Evolutionary conservation across 2,113 vertebrate species (phyloP), one percentile per base, ranked within the genome.

Genomic region (Pachycephala philippinensis): DNA sequence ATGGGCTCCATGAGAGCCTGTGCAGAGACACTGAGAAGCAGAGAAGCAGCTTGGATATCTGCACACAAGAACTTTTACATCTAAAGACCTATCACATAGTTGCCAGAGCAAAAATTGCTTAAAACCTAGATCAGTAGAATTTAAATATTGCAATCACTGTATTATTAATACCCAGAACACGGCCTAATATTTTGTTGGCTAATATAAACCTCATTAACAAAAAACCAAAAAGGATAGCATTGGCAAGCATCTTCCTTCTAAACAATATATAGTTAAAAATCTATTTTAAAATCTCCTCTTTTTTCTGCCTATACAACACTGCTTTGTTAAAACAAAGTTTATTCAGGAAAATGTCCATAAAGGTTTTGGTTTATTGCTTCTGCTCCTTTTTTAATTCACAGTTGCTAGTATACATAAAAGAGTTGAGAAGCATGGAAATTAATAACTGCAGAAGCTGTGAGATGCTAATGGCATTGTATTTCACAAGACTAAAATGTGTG

Each of bases 391-490:
- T 37, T 78, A 95, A 93, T 90, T 72, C 89, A 80, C 50, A 30
- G 85, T 87, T 61, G 23, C 89, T 82, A 95, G 30, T n/a, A 45
- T 35, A 85, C 5, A 81, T 64, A 69, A 92, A 88, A 76, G 45
- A 75, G 28, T 24, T 83, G 30, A 93, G 93, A 92, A 95, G 24
- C 70, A 39, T 37, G 28, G 84, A 92, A 91, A 92, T 92, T 65
- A 72, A 66, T 94, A 96, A 75, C 31, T 35, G 91, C 49, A 68
- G 65, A 87, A 81, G 78, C 92, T 57, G 45, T 64, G 30, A 92
- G 60, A 76, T 95, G 53, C 35, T 82, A 95, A 79, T 78, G 52
- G n/a, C 59, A 65, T n/a, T 92, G 71, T 87, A 77, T 94, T 96
- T 95, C 70, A 86, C 60, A 61, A 40, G 40, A 37, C 61, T 84